Percentiles rank a stretch among this genome's conserved stretches.
phyloP scores from a whole-genome alignment of 2,797 vertebrate species.

The Clamator glandarius region DNA sequence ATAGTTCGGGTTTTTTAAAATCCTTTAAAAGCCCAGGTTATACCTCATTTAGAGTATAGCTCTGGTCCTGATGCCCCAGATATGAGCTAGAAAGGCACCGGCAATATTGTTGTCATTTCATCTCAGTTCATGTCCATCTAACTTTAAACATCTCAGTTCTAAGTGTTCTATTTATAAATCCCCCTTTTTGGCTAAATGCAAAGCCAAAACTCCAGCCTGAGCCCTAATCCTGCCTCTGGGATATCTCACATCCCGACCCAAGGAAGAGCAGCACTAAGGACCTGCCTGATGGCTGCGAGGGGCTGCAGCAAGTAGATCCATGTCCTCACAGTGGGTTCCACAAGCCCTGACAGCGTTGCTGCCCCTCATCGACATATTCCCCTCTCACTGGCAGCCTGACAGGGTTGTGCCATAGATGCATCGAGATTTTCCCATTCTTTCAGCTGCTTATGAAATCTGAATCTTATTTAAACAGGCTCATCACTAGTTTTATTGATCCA shows the following conservation, averaged over 20 bases:
- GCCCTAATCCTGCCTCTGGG: neutral
- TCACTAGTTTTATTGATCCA: neutral
- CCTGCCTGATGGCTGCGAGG: rapidly evolving
- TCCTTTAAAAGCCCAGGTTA: neutral
- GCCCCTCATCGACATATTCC: neutral
- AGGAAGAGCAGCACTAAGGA: neutral
- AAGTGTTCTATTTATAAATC: neutral
- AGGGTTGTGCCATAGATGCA: neutral
- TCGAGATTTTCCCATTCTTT: neutral
- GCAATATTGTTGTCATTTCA: neutral
- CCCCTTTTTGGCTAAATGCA: neutral
- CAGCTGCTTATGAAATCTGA: neutral
- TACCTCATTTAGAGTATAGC: neutral
- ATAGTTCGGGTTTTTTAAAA: neutral
- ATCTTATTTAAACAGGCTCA: neutral
- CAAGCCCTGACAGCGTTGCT: neutral
- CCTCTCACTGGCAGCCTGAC: neutral
- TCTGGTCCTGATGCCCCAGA: neutral
- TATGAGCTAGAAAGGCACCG: neutral
- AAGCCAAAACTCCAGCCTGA: neutral
- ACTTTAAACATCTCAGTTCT: neutral
- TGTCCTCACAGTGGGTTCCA: rapidly evolving
- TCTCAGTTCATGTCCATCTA: neutral
- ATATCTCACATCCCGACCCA: neutral
- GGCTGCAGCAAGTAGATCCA: rapidly evolving